phyloP scores from a whole-genome alignment of 2,113 vertebrate species.

The Vulpes vulpes region DNA sequence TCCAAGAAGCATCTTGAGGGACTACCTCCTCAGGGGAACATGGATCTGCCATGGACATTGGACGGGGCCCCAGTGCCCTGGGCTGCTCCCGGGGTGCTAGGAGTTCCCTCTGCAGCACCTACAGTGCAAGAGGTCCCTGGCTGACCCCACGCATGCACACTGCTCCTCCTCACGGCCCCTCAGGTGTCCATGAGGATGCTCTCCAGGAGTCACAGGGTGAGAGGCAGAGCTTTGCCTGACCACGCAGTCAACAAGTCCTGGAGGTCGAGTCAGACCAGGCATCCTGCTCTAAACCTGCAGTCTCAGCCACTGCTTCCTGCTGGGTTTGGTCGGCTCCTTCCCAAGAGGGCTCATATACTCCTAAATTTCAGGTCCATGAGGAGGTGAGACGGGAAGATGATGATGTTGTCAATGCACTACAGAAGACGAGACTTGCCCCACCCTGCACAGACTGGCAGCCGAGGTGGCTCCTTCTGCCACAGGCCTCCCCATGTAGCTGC shows the following conservation, averaged over 20 bases:
- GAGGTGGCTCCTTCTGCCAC: not conserved
- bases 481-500: not conserved
- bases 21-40: too few relatives aligned
- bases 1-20: not conserved
- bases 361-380: too few relatives aligned
- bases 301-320: too few relatives aligned
- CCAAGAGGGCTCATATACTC: too few relatives aligned
- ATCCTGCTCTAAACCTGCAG: not conserved
- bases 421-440: too few relatives aligned
- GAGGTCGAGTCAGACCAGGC: not conserved
- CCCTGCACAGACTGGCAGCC: not conserved
- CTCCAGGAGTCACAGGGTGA: not conserved
- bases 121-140: rapidly evolving
- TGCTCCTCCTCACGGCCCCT: too few relatives aligned
- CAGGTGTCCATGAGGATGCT: rapidly evolving
- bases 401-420: too few relatives aligned
- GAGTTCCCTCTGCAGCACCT: not conserved
- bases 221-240: not conserved
- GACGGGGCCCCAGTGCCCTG: too few relatives aligned
- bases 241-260: rapidly evolving
- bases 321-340: not conserved
- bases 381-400: too few relatives aligned
- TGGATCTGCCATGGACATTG: not conserved
- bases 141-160: rapidly evolving
- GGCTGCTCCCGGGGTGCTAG: not conserved